Evolutionary conservation across 2,888 invertebrate species (phyloP).

Genomic region (Scelioninae gen. 1): DNA sequence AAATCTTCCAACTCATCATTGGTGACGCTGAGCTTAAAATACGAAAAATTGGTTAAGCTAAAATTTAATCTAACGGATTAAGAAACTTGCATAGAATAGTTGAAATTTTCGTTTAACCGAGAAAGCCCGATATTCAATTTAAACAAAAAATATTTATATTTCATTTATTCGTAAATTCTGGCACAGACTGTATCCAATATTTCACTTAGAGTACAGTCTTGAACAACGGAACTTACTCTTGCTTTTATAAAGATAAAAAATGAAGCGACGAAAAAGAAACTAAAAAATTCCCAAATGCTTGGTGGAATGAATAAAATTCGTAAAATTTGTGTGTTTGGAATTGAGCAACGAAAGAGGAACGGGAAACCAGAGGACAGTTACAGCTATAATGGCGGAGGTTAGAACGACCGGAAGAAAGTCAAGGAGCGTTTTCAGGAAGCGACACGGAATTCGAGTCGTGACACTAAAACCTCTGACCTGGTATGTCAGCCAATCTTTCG

Average conservation of each 20-base stretch:
- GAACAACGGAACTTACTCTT: constrained; percentile 17
- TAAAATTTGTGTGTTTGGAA: constrained; percentile 53
- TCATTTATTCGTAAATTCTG: constrained; percentile 33
- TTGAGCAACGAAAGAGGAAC: constrained; percentile 43
- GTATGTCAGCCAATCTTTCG: constrained; percentile 80
- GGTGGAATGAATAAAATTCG: constrained; percentile 40
- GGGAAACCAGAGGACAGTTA: constrained; percentile 65
- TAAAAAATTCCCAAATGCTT: constrained; percentile 9
- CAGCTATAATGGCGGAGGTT: constrained; percentile 68
- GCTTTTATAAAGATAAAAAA: constrained; percentile 26
- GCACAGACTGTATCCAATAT: constrained; percentile 1
- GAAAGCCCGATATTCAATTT: constrained; percentile 7
- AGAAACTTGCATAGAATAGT: constrained; percentile 13
- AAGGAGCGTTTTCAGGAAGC: constrained; percentile 74
- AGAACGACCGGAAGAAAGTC: constrained; percentile 74
- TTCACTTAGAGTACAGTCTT: constrained; percentile 22
- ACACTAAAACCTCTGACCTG: constrained; percentile 80
- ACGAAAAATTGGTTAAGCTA: constrained; percentile 27
- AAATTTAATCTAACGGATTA: constrained; percentile 43
- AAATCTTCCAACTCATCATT: constrained; percentile 19
- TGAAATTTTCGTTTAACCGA: constrained; percentile 27
- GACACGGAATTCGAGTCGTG: constrained; percentile 78
- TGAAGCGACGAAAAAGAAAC: constrained; percentile 4
- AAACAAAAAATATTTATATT: constrained; percentile 42
- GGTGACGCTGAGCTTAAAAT: constrained; percentile 11